Percentiles rank a stretch among this genome's conserved stretches.
Evolutionary conservation across 2,113 vertebrate genomes (phyloP).

Genomic region (Oenanthe oenanthe): DNA sequence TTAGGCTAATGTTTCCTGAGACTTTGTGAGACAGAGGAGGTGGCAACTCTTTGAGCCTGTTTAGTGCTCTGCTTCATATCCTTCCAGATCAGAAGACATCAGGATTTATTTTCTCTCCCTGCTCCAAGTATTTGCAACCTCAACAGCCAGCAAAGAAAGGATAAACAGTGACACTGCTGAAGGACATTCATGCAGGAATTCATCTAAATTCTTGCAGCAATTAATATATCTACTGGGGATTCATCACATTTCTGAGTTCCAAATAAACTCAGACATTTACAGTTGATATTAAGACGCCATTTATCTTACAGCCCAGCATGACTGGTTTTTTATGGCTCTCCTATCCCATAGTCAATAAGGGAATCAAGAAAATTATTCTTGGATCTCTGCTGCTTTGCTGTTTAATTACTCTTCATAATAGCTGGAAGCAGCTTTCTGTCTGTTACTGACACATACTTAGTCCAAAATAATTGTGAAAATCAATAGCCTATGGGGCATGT

Average conservation of each 20-base stretch:
- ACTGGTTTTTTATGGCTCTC: not conserved
- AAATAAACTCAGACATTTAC: not conserved
- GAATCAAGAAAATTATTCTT: not conserved
- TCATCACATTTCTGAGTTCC: not conserved
- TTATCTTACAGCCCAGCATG: not conserved
- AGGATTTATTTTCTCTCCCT: not conserved
- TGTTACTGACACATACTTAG: not conserved
- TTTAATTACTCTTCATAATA: not conserved
- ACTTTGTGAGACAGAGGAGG: not conserved
- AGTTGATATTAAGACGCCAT: not conserved
- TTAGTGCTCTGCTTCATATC: not conserved
- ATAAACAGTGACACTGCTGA: not conserved
- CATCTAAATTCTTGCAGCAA: not conserved
- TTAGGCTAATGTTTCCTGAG: not conserved
- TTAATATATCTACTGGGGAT: not conserved
- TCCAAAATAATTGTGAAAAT: not conserved
- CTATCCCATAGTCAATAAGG: not conserved
- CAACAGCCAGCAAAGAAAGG: not conserved
- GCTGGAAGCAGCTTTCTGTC: not conserved
- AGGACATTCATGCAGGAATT: not conserved
- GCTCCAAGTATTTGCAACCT: not conserved
- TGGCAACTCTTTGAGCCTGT: not conserved
- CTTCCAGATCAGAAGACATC: not conserved
- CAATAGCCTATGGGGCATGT: rapidly evolving
- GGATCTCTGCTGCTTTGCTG: not conserved